Evolutionary conservation across 2,888 invertebrate species (phyloP).

Genomic region (Cetonia aurata): DNA sequence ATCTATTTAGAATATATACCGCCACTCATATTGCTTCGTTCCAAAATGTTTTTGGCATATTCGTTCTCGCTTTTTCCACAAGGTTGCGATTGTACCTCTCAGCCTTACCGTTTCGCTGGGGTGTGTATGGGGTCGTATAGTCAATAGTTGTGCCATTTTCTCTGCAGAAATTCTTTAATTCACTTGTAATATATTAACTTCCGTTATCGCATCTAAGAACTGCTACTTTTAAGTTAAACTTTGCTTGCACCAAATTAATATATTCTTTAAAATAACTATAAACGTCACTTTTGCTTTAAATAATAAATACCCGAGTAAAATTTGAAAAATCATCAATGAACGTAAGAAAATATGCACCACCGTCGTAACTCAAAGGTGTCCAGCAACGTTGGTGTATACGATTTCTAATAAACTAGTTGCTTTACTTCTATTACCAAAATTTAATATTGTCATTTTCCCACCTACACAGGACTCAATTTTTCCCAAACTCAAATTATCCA

Average conservation of each 20-base stretch:
- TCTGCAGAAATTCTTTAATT: constrained; percentile 44
- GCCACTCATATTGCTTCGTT: too few relatives aligned
- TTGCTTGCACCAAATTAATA: constrained; percentile 6
- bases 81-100: constrained; percentile 47
- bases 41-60: too few relatives aligned
- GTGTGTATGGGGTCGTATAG: constrained; percentile 45
- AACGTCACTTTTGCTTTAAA: neutral
- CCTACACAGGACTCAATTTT: constrained; percentile 2
- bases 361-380: constrained; percentile 43
- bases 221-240: constrained; percentile 35
- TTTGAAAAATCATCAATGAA: constrained; percentile 7
- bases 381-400: constrained; percentile 19
- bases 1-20: too few relatives aligned
- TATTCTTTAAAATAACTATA: neutral
- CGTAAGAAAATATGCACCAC: constrained; percentile 41
- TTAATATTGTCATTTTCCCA: neutral
- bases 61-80: constrained; percentile 46
- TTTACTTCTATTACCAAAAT: neutral
- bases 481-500: neutral
- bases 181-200: constrained; percentile 43
- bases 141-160: constrained; percentile 45
- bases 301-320: neutral
- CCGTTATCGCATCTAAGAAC: constrained; percentile 47
- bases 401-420: constrained; percentile 10
- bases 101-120: constrained; percentile 45